phyloP scores from a whole-genome alignment of 2,888 invertebrate species.

The Spicauda simplicius region DNA sequence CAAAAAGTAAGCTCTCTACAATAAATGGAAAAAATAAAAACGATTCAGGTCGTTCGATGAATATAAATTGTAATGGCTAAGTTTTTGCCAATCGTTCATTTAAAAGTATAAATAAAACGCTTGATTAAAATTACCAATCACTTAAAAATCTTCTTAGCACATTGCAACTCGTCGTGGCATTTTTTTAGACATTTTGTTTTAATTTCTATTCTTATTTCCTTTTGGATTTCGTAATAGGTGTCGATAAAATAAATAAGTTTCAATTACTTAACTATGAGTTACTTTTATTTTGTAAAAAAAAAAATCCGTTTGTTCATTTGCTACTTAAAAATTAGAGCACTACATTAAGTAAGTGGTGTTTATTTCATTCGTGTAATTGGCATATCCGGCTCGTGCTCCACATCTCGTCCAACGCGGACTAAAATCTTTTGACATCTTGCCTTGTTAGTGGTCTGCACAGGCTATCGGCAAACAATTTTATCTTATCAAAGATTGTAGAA shows the following conservation, averaged over 20 bases:
- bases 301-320: background rate
- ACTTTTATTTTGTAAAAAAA: too few species aligned
- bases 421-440: slow-evolving; percentile 13
- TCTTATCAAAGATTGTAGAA: slow-evolving; percentile 53
- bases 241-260: too few species aligned
- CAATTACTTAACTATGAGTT: too few species aligned
- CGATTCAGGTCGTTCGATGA: slow-evolving; percentile 4
- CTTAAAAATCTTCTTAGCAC: too few species aligned
- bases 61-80: background rate
- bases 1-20: slow-evolving; percentile 18
- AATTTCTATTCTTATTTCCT: too few species aligned
- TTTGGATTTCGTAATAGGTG: too few species aligned
- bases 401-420: slow-evolving; percentile 35
- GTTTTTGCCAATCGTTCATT: background rate
- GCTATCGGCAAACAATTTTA: slow-evolving; percentile 54
- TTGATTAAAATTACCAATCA: too few species aligned
- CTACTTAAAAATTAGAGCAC: background rate
- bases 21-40: background rate
- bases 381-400: slow-evolving; percentile 40
- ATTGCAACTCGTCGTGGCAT: too few species aligned
- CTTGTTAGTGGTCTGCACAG: background rate
- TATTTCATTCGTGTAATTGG: slow-evolving; percentile 30
- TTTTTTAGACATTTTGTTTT: too few species aligned
- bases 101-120: background rate
- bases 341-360: slow-evolving; percentile 8